Base-by-base conservation (phyloP, 1,140 invertebrate species). In the Zaprionus nigranus region DNA sequence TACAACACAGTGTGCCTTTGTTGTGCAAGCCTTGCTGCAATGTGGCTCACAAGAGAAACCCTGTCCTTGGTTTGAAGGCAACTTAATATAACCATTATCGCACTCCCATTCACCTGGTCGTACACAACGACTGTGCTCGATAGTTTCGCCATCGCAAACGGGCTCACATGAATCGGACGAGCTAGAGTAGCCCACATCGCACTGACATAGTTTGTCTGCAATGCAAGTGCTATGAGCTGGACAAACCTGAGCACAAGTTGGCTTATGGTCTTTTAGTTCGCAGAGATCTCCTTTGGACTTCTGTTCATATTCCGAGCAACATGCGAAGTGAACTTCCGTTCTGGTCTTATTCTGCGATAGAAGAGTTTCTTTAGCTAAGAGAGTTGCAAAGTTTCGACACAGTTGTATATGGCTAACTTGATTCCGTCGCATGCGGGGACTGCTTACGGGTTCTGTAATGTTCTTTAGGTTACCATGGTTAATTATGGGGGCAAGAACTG, bases 31-130 rank as follows among this genome's bases (percentile, higher is more conserved):
- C 20, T 59, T 22, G 70, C 30, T 2, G 65, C 94, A 94, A 30
- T 93, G 85, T 5, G 94, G 93, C 36, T 81, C 61, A 79, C 94
- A 95, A 11, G 90, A 64, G 26, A 91, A 91, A 6, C 3, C 80
- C 62, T 51, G 93, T 73, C 51, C 79, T 83, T 36, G 17, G 22
- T 1, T 5, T 2, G 5, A 24, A 11, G n/a, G 38, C 9, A 64
- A 12, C 5, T 58, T 78, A 4, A 65, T 24, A 26, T 63, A 75
- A 0, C 73, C 73, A 13, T 1, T 6, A 15, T 53, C 12, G 20
- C 73, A 75, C 7, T 69, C 73, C 73, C 73, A 70, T 36, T 63
- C 28, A 0, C 20, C 43, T 2, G 66, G 60, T 4, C 30, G 20
- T 2, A 63, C 15, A 6, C 72, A 75, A 1, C 2, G 26, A 34